Evolutionary conservation across 1,140 invertebrate species (phyloP), one percentile per base, ranked within the genome.

Genomic region (Saccostrea echinata): DNA sequence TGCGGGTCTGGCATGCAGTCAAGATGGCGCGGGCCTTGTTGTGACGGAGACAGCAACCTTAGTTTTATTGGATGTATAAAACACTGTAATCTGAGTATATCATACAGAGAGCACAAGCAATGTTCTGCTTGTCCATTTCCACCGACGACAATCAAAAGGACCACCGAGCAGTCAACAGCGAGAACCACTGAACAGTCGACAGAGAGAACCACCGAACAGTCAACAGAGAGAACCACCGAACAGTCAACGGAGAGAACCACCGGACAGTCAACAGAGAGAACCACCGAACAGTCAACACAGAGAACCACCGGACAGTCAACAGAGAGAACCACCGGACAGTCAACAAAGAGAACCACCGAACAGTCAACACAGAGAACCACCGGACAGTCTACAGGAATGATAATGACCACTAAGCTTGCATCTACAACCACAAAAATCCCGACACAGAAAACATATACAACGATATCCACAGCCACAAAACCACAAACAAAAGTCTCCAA

Each of bases 11-110:
- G 68, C 27, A 16, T 33, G 30, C 68, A 76, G 68, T 76, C 68
- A 3, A 27, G 68, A 76, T 76, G 68, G 68, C 68, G 68, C 6
- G 68, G 68, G 3, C 27, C 16, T 16, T 76, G 68, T 12, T 76
- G 68, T 12, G 68, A 33, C 11, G 68, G 16, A 11, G 27, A 76
- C 1, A 76, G 2, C 0, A 33, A 76, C 0, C 27, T 76, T 27
- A 27, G 33, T 33, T 76, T 76, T 16, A 3, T 27, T 8, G 68
- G 68, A 9, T 76, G 68, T 33, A 76, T 76, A 3, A 33, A 27
- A 27, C 27, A 76, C 68, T 76, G 68, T 76, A 76, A 76, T 76
- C 68, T 76, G 13, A 76, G 68, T 33, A 30, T 27, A 30, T 30
- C 68, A 2, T 76, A 30, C 12, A 76, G 27, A 27, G 27, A 76